Base-by-base conservation (phyloP, 2,113 vertebrate species). In the Monopterus albus region DNA sequence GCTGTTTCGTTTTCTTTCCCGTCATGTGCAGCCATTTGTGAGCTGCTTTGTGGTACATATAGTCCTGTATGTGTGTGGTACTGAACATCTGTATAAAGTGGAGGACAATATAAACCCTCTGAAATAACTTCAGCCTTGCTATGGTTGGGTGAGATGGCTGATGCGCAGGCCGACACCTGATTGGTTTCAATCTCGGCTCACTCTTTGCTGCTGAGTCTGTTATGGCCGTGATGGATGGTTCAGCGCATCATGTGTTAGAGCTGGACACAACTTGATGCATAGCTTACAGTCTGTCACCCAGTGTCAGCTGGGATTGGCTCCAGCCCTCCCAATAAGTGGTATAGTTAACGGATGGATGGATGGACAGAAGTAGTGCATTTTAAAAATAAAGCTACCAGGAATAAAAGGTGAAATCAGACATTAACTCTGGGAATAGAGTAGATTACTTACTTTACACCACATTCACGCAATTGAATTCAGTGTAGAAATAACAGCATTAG, bases 211-310 rank as follows among this genome's bases (percentile, higher is more conserved):
- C 47, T 69, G 76, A n/a, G n/a, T n/a, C n/a, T n/a, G n/a, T n/a
- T 59, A 6, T 67, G 66, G 66, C 40, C 0, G 11, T 85, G 82
- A 85, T 81, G 82, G 79, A 85, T 85, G 82, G 36, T 28, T 71
- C 46, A 36, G 45, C 18, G 78, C 31, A 76, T 67, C 81, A 73
- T 81, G 80, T 78, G 81, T 72, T 81, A 6, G 42, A 43, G 53
- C 36, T 5, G 50, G 51, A 56, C 0, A 14, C 3, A 39, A 28
- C 28, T 40, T 64, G 46, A 68, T 75, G 43, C 61, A 71, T 39
- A 17, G 60, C 42, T 39, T 39, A 43, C 4, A 35, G 31, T 63
- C 17, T 40, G 26, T 17, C n/a, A n/a, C n/a, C n/a, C n/a, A n/a
- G n/a, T n/a, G n/a, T n/a, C n/a, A n/a, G n/a, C n/a, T n/a, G n/a